Conservation (phyloP, 2,113 vertebrate genomes). For the Centropus unirufus region DNA sequence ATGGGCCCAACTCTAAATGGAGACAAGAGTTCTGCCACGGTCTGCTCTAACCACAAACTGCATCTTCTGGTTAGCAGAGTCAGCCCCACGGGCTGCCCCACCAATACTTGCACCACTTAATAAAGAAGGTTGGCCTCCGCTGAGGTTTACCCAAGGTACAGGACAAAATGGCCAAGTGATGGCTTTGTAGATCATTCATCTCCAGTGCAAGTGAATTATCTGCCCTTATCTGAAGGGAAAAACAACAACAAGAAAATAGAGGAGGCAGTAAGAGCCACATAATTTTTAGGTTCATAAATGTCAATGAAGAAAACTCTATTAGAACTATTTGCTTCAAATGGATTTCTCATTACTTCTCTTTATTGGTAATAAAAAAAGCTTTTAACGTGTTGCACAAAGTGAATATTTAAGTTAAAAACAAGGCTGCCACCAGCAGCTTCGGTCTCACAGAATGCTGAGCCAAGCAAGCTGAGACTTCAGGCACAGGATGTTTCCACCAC, state of each 20-base stretch:
- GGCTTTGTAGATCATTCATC: not conserved
- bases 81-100: not conserved
- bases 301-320: slow-evolving; percentile 31
- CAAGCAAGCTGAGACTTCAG: not conserved
- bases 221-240: not conserved
- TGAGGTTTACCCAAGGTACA: not conserved
- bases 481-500: not conserved
- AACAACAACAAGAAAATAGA: not conserved
- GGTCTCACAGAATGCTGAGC: not conserved
- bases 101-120: not conserved
- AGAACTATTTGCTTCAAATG: slow-evolving; percentile 36
- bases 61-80: not conserved
- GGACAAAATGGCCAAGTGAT: not conserved
- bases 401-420: slow-evolving; percentile 3
- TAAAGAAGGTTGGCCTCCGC: not conserved
- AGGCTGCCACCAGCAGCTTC: not conserved
- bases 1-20: not conserved
- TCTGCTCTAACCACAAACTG: not conserved
- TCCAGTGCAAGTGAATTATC: not conserved
- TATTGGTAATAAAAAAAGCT: slow-evolving; percentile 18
- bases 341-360: slow-evolving; percentile 58
- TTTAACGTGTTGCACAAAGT: not conserved
- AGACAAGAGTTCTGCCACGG: not conserved
- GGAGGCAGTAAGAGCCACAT: not conserved
- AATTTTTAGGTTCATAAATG: slow-evolving; percentile 16